Base-by-base conservation (phyloP, 2,888 invertebrate species). In the Pyrocoelia pectoralis region DNA sequence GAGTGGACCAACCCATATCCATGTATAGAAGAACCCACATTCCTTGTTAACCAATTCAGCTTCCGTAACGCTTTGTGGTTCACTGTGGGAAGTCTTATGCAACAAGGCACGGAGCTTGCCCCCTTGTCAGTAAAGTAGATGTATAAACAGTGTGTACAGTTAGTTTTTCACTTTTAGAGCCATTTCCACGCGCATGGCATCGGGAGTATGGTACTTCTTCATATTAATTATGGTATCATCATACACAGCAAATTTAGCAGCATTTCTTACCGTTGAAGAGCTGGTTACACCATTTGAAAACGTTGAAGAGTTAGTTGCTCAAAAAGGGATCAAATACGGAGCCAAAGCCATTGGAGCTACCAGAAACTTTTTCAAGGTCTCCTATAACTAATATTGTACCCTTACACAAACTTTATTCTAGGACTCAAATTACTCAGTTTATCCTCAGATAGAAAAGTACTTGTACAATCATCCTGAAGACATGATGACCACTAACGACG, bases 121-220 rank as follows among this genome's bases (percentile, higher is more conserved):
- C 87, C 87, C 0, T 91, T 91, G 92, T 92, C 83, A 84, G 82
- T 81, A 80, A 43, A 13, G 9, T 15, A 10, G 8, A 14, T 9
- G 43, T 40, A 40, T n/a, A 14, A 12, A 4, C 10, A 15, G 2
- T 15, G 17, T 5, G 8, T 2, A 3, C 9, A 8, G 3, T 33
- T 33, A n/a, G 33, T 33, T 33, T 73, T 43, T 6, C n/a, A 13
- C 5, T 41, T 50, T n/a, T 33, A 61, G 95, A 75, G 94, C 95
- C 2, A 89, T 92, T 14, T 95, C 95, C 0, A 96, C 96, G 0
- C 85, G 96, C 67, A 90, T 95, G 83, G 89, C 95, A 5, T 95
- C 94, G 2, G 92, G 93, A 64, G 89, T 90, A 75, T 93, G 93
- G 95, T 94, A 93, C 91, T 95, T 95, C 76, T 95, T 95, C 77